These are phyloP conservation scores for Manacus vitellinus DNA, from an alignment of 2,113 vertebrate genomes.

Conservation along the genomic window DNA sequence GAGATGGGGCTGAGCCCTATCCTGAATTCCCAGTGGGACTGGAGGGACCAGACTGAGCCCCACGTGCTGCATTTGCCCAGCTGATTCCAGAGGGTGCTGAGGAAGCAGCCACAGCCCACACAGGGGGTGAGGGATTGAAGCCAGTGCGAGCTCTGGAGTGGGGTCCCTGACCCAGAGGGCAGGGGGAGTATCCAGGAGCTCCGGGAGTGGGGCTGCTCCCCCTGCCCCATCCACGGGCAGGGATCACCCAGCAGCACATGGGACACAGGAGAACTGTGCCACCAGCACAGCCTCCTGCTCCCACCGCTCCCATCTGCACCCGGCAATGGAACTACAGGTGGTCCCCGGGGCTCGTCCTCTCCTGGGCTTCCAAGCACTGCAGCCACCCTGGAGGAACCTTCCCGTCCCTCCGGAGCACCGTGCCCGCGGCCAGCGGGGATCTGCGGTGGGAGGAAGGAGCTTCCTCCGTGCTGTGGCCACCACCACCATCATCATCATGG, in stretches of 20 bases:
- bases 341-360: fast-evolving
- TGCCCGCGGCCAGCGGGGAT: fast-evolving
- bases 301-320: fast-evolving
- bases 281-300: no score
- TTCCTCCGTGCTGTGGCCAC: fast-evolving
- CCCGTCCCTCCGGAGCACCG: fast-evolving
- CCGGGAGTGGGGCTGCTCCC: fast-evolving
- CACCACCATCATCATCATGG: fast-evolving
- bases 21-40: fast-evolving
- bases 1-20: fast-evolving
- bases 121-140: background rate
- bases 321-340: fast-evolving
- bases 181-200: background rate
- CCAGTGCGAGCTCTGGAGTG: fast-evolving
- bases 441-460: background rate
- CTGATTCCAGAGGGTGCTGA: fast-evolving
- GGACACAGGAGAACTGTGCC: background rate
- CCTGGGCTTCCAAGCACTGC: fast-evolving
- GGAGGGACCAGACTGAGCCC: background rate
- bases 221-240: background rate
- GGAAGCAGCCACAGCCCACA: background rate
- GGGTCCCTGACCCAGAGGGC: background rate
- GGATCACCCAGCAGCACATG: fast-evolving
- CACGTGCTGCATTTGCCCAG: background rate
- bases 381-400: fast-evolving